Conservation (phyloP, 2,113 vertebrate species). For the Cettia cetti region DNA sequence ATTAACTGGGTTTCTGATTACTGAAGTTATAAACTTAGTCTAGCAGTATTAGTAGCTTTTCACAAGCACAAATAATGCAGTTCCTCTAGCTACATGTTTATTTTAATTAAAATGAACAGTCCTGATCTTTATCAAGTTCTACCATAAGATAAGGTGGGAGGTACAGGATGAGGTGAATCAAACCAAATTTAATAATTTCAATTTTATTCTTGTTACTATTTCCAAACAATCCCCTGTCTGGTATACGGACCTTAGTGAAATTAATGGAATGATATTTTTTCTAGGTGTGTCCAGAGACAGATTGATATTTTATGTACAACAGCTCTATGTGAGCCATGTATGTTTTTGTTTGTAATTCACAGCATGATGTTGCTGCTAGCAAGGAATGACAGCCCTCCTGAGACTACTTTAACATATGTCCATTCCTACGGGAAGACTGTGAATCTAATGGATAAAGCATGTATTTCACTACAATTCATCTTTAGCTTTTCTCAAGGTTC, state of each 20-base stretch:
- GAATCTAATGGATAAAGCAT: background rate
- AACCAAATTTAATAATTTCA: background rate
- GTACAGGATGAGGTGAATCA: background rate
- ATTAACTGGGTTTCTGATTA: background rate
- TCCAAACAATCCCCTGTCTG: background rate
- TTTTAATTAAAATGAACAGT: background rate
- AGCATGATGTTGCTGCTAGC: background rate
- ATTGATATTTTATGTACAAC: background rate
- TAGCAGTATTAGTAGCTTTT: background rate
- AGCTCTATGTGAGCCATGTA: background rate
- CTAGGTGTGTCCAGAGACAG: background rate
- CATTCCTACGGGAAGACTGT: background rate
- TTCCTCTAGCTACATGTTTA: background rate
- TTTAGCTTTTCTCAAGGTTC: background rate
- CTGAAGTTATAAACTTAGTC: background rate
- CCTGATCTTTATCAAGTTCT: background rate
- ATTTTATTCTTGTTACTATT: background rate
- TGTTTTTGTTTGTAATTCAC: constrained; percentile 34
- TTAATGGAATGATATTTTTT: background rate
- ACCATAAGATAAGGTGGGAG: background rate
- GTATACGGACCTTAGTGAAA: background rate
- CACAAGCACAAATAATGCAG: background rate
- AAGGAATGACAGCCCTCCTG: background rate
- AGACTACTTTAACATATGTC: background rate
- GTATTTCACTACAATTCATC: background rate